These are phyloP conservation scores for Lagodon rhomboides DNA, from an alignment of 2,797 vertebrate genomes.

Conservation along the genomic window DNA sequence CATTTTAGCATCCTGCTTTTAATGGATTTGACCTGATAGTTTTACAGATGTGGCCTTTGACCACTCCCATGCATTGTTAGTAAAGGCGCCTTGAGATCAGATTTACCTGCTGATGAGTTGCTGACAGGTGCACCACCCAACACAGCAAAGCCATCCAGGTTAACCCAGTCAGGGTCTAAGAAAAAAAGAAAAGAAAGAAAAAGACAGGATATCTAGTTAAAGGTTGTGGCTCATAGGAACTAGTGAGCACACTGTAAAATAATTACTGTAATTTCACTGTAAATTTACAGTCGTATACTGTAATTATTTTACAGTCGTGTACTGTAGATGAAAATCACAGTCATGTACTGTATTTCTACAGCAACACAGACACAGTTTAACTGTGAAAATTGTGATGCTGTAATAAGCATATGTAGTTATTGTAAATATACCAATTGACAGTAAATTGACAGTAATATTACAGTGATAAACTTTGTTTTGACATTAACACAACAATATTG, in stretches of 20 bases:
- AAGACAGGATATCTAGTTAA: slow-evolving; percentile 30
- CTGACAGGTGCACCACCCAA: slow-evolving; percentile 81
- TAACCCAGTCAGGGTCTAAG: slow-evolving; percentile 86
- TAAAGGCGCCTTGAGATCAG: slow-evolving; percentile 39
- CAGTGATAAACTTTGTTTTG: no score
- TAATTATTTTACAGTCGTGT: no score
- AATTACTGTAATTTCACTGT: no score
- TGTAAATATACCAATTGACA: no score
- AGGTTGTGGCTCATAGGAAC: neutral
- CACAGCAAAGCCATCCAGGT: slow-evolving; percentile 87
- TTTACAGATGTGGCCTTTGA: slow-evolving; percentile 13
- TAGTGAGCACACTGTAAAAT: neutral
- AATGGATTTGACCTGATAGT: slow-evolving; percentile 10
- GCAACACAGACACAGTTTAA: no score
- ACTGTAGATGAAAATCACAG: no score
- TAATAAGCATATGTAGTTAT: no score
- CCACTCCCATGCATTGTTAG: neutral
- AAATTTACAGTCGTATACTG: neutral
- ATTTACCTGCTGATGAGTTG: slow-evolving; percentile 84
- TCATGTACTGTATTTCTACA: no score
- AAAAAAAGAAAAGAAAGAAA: slow-evolving; percentile 55
- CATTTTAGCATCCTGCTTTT: slow-evolving; percentile 1
- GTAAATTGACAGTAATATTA: no score
- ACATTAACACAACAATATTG: no score
- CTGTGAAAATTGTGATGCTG: no score